Base-by-base conservation (phyloP, 1,140 invertebrate species). In the Galleria mellonella region DNA sequence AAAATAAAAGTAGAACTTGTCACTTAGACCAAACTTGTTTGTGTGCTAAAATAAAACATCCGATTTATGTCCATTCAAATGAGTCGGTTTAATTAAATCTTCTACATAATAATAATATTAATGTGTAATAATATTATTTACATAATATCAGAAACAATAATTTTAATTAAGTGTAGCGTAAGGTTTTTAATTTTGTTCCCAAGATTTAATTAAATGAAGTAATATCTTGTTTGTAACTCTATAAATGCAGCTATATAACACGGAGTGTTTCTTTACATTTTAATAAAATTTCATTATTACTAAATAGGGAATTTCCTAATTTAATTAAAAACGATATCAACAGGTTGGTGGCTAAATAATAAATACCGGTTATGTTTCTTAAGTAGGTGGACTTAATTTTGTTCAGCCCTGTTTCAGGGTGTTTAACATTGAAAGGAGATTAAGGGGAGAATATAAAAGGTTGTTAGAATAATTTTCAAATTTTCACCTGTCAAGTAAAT, bases 21-120 rank as follows among this genome's bases (percentile, higher is more conserved):
- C 13, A 33, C 43, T 61, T 61, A 31, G 9, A 43, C 43, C 49
- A 17, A 33, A 46, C 46, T 17, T 41, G 47, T 55, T 39, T 43
- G 31, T 28, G 43, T 59, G 32, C 47, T 47, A 54, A 60, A 66
- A 66, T 55, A 54, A 52, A 67, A 63, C 51, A 62, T 50, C 43
- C 49, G 56, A 67, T 67, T 63, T 47, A 45, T 41, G 41, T 43
- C 38, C 43, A 13, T 27, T 50, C 17, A 23, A 23, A 37, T 51
- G 43, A 51, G 43, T 39, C 32, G 1, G 27, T 54, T 57, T 54
- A 54, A 57, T 54, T 56, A 61, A 61, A 50, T 10, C 31, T 13
- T 43, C 30, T 32, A 17, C 29, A 41, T 47, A 33, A 35, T 47
- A n/a, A n/a, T n/a, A n/a, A n/a, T n/a, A n/a, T n/a, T n/a, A n/a